phyloP scores from a whole-genome alignment of 2,888 invertebrate genomes.

The Tachina lurida region DNA sequence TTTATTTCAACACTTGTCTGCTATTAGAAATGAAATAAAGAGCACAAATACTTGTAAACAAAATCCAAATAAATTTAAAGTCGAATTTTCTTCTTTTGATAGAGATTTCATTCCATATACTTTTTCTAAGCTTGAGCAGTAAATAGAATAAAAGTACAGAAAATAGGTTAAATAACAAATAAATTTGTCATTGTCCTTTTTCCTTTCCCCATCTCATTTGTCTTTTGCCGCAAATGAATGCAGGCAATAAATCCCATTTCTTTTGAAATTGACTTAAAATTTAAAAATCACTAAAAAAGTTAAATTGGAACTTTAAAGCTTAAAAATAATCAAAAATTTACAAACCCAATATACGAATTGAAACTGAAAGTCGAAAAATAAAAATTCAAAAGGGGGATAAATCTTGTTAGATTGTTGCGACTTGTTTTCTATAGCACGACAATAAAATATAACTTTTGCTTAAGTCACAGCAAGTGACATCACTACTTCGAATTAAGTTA shows the following conservation, averaged over 20 bases:
- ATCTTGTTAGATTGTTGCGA: constrained; percentile 41
- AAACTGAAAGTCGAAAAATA: neutral
- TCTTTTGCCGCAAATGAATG: constrained; percentile 27
- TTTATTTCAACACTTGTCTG: constrained; percentile 50
- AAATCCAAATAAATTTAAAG: constrained; percentile 66
- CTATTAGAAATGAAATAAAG: constrained; percentile 39
- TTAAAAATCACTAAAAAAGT: constrained; percentile 44
- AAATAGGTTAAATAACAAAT: constrained; percentile 62
- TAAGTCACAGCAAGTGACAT: constrained; percentile 56
- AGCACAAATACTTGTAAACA: constrained; percentile 44
- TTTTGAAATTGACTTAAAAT: constrained; percentile 18
- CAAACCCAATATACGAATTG: constrained; percentile 44
- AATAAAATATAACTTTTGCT: constrained; percentile 63
- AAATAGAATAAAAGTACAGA: constrained; percentile 44
- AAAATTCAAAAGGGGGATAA: neutral
- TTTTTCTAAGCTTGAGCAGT: constrained; percentile 41
- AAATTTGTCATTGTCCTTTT: constrained; percentile 63
- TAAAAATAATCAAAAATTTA: constrained; percentile 68
- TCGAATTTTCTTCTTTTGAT: constrained; percentile 29
- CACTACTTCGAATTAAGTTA: constrained; percentile 40
- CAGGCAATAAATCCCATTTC: neutral
- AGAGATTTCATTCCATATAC: constrained; percentile 27
- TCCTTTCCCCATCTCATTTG: constrained; percentile 5
- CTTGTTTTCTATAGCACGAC: constrained; percentile 36
- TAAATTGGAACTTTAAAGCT: constrained; percentile 49